phyloP scores from a whole-genome alignment of 2,888 invertebrate genomes.

The Diaphora mendica region DNA sequence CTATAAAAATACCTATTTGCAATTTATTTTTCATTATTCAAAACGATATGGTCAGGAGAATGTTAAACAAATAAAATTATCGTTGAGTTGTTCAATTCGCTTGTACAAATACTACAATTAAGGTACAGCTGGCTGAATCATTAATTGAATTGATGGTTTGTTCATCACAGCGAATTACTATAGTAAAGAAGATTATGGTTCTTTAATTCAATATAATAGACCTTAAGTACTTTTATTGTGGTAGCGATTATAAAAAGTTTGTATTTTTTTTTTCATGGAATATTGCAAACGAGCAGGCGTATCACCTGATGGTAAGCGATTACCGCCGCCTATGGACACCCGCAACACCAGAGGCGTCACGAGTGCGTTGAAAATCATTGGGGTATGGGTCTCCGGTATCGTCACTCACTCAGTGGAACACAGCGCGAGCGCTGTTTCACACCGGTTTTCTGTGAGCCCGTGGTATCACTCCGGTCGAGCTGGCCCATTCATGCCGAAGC shows the following conservation, averaged over 20 bases:
- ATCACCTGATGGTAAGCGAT: too few species aligned
- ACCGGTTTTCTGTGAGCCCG: too few species aligned
- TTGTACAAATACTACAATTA: constrained; percentile 21
- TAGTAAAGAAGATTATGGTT: constrained; percentile 1
- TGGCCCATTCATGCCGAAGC: too few species aligned
- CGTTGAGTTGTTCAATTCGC: constrained; percentile 9
- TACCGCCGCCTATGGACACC: too few species aligned
- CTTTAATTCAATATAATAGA: constrained; percentile 3
- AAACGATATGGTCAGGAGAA: background rate
- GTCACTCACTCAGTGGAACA: too few species aligned
- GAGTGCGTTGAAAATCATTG: too few species aligned
- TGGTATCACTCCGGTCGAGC: too few species aligned
- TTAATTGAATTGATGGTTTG: constrained; percentile 19
- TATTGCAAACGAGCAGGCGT: too few species aligned
- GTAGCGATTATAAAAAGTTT: background rate
- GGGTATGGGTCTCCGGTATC: too few species aligned
- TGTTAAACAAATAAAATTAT: constrained; percentile 8
- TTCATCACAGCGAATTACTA: constrained; percentile 8
- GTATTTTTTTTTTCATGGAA: too few species aligned
- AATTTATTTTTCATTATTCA: background rate
- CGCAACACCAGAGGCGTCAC: too few species aligned
- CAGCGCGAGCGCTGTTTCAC: too few species aligned
- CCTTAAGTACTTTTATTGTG: background rate
- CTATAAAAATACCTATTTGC: background rate
- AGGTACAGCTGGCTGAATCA: constrained; percentile 14